phyloP scores from a whole-genome alignment of 2,888 invertebrate genomes.

The Erebia palarica region DNA sequence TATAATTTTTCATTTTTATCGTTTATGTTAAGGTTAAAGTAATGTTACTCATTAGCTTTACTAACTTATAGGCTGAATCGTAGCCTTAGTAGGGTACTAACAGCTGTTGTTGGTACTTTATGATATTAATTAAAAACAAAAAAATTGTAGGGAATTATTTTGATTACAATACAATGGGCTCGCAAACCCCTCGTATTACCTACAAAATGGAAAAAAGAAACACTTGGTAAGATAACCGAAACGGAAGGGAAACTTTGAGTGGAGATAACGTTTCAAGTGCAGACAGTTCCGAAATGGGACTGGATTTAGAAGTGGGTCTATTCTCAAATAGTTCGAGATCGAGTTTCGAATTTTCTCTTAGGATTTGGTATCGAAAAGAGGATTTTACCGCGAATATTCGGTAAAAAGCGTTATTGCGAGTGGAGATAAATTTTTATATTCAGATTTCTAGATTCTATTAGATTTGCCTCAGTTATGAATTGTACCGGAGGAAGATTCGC shows the following conservation, averaged over 20 bases:
- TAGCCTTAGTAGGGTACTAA: no score
- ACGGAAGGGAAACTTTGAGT: slow-evolving; percentile 72
- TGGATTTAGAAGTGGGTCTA: slow-evolving; percentile 47
- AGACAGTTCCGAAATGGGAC: slow-evolving; percentile 56
- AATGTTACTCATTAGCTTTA: no score
- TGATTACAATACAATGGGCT: no score
- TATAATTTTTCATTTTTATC: no score
- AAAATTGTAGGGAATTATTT: no score
- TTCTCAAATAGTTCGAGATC: slow-evolving; percentile 44
- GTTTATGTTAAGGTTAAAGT: no score
- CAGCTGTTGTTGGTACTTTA: no score
- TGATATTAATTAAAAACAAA: no score
- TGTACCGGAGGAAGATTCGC: no score
- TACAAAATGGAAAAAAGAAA: neutral
- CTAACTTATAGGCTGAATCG: no score
- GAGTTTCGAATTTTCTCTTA: slow-evolving; percentile 9
- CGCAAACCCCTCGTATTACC: neutral
- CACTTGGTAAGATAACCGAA: slow-evolving; percentile 52
- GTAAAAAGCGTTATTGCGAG: neutral
- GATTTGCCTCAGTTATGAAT: no score
- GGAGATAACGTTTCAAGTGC: slow-evolving; percentile 73
- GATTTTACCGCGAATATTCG: neutral
- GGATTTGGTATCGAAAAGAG: slow-evolving; percentile 1
- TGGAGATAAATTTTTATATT: neutral
- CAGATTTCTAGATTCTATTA: no score